Evolutionary conservation across 1,140 invertebrate genomes (phyloP).

Genomic region (Araneus ventricosus): DNA sequence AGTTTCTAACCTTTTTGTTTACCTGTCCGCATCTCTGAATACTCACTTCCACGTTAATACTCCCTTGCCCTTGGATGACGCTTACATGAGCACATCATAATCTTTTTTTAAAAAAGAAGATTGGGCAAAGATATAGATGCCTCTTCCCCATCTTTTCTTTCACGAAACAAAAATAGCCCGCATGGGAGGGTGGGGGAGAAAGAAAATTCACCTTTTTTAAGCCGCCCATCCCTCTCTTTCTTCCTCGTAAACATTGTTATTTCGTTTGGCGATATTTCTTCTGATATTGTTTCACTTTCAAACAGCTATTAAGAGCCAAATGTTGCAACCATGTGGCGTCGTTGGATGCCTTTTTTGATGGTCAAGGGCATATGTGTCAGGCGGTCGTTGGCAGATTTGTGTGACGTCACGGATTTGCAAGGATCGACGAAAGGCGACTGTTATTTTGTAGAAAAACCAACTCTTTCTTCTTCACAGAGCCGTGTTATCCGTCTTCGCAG

Average conservation of each 20-base stretch:
- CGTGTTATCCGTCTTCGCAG: not conserved
- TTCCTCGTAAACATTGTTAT: slow-evolving; percentile 29
- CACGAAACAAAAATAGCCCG: not conserved
- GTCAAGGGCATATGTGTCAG: slow-evolving; percentile 75
- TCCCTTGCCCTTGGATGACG: not conserved
- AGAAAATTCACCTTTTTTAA: not conserved
- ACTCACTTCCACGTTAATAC: not conserved
- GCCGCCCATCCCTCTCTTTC: not conserved
- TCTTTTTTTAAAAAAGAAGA: not conserved
- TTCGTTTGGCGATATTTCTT: slow-evolving; percentile 29
- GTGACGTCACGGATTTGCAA: slow-evolving; percentile 56
- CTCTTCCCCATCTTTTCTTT: not conserved
- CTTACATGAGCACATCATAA: not conserved
- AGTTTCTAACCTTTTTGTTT: not conserved
- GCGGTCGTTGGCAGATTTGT: slow-evolving; percentile 71
- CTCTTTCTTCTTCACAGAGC: not conserved
- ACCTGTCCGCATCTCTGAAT: not conserved
- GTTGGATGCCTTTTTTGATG: slow-evolving; percentile 51
- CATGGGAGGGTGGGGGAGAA: not conserved
- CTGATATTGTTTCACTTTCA: slow-evolving; percentile 22
- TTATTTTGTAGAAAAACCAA: slow-evolving; percentile 13
- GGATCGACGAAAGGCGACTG: slow-evolving; percentile 45
- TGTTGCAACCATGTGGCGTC: slow-evolving; percentile 21
- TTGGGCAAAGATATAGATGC: not conserved
- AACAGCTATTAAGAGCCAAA: slow-evolving; percentile 53